Base-by-base conservation (phyloP, 2,888 invertebrate genomes). In the Vannuccia rotundouncinata region DNA sequence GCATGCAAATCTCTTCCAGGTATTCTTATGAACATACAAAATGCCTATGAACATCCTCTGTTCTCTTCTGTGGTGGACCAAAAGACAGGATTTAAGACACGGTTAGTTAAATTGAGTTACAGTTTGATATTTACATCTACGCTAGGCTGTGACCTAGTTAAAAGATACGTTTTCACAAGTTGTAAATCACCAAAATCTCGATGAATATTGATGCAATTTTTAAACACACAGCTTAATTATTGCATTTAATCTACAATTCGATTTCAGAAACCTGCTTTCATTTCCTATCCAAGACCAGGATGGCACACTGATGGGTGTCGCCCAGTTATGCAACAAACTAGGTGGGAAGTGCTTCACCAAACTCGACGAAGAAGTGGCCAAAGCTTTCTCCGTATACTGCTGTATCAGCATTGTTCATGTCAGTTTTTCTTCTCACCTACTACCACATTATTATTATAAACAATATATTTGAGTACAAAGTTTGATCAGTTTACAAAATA, bases 211-310 rank as follows among this genome's bases (percentile, higher is more conserved):
- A n/a, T n/a, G n/a, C n/a, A n/a, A n/a, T n/a, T n/a, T n/a, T n/a
- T n/a, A n/a, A n/a, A n/a, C n/a, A n/a, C n/a, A n/a, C n/a, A n/a
- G n/a, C n/a, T n/a, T n/a, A n/a, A n/a, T n/a, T n/a, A n/a, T n/a
- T n/a, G n/a, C n/a, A n/a, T n/a, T n/a, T n/a, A n/a, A n/a, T n/a
- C n/a, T n/a, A n/a, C n/a, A n/a, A n/a, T n/a, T n/a, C n/a, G n/a
- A 28, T 85, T 85, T 31, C 87, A 92, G 93, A 86, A 92, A 92
- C 85, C 91, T 94, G 82, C 89, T 94, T 25, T 93, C 93, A 86
- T 93, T 94, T 86, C 94, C 94, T 0, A 93, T 95, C 83, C 91
- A 92, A 82, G 92, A 93, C 85, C 92, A 92, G 84, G 89, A 88
- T 82, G 88, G 88, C 87, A 83, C 83, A 84, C 80, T 59, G 28